Base-by-base conservation (phyloP, 2,888 invertebrate species). In the Rhingia campestris region DNA sequence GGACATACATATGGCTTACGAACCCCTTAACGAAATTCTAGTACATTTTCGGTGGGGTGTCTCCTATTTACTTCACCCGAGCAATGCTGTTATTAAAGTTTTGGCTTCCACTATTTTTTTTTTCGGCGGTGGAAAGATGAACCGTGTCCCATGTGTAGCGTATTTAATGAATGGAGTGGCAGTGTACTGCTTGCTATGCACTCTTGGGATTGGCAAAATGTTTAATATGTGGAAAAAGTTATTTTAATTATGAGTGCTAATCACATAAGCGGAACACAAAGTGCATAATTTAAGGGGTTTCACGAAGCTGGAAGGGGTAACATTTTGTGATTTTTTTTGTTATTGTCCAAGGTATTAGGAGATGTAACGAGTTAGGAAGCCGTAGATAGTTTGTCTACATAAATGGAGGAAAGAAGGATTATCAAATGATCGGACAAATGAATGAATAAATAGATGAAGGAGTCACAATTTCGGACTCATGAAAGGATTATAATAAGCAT, bases 211-310 rank as follows among this genome's bases (percentile, higher is more conserved):
- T 84, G 74, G 59, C 9, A 75, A 75, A 69, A 70, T 73, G 69
- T 58, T 67, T 35, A 79, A 79, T 64, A 59, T 74, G 69, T 58
- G 73, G 61, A 74, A 64, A 80, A 84, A 80, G 69, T 75, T 75
- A 39, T 66, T 84, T 80, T 84, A 80, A 84, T 84, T 84, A 80
- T 59, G 69, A 80, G 58, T 51, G 33, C 64, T 79, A 56, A 79
- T 69, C 82, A 47, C 73, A 77, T 77, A 79, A 79, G 77, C 63
- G 43, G 37, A 70, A 37, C 43, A 47, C 43, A 47, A 64, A 64
- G 66, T 59, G 43, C 58, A 49, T 53, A 39, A 51, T 59, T 54
- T 45, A 47, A 9, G 10, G 30, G 54, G 41, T 49, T 81, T 81
- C 59, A 9, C n/a, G 9, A 39, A 49, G 10, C 30, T 5, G 5